phyloP scores from a whole-genome alignment of 2,113 vertebrate species.

The Alaudala cheleensis region DNA sequence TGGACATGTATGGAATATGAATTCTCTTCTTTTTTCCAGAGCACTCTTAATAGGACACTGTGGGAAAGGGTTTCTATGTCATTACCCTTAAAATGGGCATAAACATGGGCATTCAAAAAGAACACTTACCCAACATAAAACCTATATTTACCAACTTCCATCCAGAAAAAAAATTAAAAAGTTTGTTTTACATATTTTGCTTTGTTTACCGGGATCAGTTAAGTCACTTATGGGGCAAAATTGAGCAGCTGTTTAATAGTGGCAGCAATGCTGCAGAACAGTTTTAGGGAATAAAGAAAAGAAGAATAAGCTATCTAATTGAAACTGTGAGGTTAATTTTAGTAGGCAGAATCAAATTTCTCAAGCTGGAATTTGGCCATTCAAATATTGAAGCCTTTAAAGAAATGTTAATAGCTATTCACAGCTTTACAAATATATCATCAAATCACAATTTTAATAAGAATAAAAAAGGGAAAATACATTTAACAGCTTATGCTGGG shows the following conservation, averaged over 20 bases:
- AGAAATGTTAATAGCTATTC: constrained; percentile 63
- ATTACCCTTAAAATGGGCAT: neutral
- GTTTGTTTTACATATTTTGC: neutral
- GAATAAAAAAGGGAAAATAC: constrained; percentile 40
- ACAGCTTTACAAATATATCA: constrained; percentile 54
- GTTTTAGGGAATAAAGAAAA: constrained; percentile 40
- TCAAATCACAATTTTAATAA: constrained; percentile 58
- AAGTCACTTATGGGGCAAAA: constrained; percentile 43
- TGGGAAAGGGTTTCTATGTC: neutral
- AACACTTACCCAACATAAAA: neutral
- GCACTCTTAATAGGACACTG: neutral
- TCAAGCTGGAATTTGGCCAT: constrained; percentile 59
- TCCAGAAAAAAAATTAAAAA: neutral
- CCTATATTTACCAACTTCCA: neutral
- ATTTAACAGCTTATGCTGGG: constrained; percentile 1
- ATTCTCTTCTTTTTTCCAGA: neutral
- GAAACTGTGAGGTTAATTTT: constrained; percentile 58
- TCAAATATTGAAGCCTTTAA: constrained; percentile 59
- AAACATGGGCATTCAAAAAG: neutral
- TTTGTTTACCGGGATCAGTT: constrained; percentile 1
- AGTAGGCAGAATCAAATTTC: constrained; percentile 66
- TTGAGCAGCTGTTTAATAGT: constrained; percentile 52
- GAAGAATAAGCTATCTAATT: constrained; percentile 61
- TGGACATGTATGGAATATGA: neutral
- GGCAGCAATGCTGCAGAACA: constrained; percentile 30